Conservation (phyloP, 2,113 vertebrate species). For the Passer domesticus region DNA sequence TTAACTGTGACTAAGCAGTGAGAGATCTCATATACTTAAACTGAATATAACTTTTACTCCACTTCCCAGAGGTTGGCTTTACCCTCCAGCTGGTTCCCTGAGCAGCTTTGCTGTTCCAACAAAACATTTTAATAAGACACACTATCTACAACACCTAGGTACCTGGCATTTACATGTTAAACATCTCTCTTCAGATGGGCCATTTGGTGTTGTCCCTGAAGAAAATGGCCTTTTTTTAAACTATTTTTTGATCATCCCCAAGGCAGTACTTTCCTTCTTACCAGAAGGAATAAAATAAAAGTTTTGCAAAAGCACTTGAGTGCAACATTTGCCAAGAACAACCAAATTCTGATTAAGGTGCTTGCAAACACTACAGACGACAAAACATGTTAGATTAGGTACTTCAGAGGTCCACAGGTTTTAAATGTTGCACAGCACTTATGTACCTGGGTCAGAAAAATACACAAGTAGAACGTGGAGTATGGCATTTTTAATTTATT, state of each 20-base stretch:
- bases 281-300: not conserved
- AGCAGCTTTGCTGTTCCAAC: not conserved
- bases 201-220: not conserved
- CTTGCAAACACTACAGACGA: not conserved
- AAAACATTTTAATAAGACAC: not conserved
- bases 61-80: not conserved
- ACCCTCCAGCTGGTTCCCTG: not conserved
- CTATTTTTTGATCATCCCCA: not conserved
- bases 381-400: not conserved
- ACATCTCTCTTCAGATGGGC: not conserved
- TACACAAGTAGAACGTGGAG: fast-evolving
- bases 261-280: not conserved
- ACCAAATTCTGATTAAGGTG: not conserved
- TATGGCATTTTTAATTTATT: not conserved
- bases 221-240: not conserved
- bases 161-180: not conserved
- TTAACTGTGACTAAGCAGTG: not conserved
- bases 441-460: not conserved
- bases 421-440: not conserved
- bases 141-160: not conserved
- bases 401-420: not conserved
- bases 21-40: not conserved
- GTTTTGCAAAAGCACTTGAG: not conserved
- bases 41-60: not conserved
- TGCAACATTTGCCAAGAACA: not conserved